Conservation (phyloP, 2,113 vertebrate genomes). For the Vidua chalybeata region DNA sequence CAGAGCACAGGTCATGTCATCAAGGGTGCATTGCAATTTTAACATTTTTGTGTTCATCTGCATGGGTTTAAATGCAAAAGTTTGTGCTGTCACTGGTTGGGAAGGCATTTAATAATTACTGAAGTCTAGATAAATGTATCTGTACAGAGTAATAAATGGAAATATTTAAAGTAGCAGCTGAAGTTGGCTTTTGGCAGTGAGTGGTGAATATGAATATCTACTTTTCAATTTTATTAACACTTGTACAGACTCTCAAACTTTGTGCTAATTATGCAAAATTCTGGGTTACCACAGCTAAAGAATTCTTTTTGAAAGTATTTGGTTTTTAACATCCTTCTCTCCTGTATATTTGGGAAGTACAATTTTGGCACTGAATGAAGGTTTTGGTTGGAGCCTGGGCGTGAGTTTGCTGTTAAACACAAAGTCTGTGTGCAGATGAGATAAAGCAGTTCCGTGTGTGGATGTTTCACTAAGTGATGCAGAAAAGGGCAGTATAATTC, state of each 20-base stretch:
- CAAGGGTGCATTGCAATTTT: neutral
- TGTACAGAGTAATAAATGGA: neutral
- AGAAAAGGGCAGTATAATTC: neutral
- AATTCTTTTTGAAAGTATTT: neutral
- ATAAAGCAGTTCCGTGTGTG: neutral
- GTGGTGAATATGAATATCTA: neutral
- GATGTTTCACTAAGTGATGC: neutral
- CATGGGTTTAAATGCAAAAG: neutral
- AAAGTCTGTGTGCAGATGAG: neutral
- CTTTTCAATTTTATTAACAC: neutral
- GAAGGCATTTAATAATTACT: neutral
- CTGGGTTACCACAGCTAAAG: neutral
- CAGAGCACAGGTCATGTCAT: accelerated
- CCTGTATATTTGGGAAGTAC: neutral
- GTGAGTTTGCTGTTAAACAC: neutral
- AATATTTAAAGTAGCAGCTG: neutral
- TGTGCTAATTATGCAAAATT: neutral
- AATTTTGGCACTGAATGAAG: neutral
- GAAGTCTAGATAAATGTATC: neutral
- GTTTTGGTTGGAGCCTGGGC: neutral
- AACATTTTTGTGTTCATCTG: neutral
- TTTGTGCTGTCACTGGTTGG: neutral
- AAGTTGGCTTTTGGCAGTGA: neutral
- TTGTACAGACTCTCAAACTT: neutral
- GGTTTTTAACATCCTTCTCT: neutral